Conservation (phyloP, 2,797 vertebrate species). For the Lagocephalus sceleratus region DNA sequence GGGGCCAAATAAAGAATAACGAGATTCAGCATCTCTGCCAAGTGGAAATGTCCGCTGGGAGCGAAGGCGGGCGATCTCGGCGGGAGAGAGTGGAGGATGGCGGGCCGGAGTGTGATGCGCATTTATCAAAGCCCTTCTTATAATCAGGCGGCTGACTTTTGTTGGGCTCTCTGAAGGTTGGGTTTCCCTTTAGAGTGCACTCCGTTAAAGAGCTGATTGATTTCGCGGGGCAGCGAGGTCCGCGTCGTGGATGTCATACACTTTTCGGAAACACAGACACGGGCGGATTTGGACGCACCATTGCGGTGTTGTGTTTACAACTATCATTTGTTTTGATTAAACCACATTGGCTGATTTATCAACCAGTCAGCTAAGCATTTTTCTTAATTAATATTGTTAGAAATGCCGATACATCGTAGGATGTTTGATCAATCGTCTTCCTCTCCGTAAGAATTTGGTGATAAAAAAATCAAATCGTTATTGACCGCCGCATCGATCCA, state of each 20-base stretch:
- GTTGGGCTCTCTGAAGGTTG: constrained; percentile 63
- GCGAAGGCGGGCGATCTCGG: constrained; percentile 51
- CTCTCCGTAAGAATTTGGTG: constrained; percentile 77
- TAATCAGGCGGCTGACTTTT: constrained; percentile 67
- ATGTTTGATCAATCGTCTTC: constrained; percentile 79
- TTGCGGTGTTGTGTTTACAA: constrained; percentile 58
- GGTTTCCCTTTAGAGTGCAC: constrained; percentile 55
- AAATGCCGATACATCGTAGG: constrained; percentile 74
- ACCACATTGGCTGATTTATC: constrained; percentile 72
- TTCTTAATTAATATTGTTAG: constrained; percentile 86
- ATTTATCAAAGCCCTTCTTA: constrained; percentile 69
- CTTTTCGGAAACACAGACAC: constrained; percentile 54
- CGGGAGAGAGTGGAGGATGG: constrained; percentile 48
- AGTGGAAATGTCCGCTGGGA: constrained; percentile 70
- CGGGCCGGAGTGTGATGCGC: constrained; percentile 40
- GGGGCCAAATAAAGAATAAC: constrained; percentile 75
- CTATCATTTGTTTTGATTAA: constrained; percentile 78
- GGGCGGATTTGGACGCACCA: constrained; percentile 51
- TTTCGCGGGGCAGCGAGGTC: constrained; percentile 37
- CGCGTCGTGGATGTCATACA: constrained; percentile 47
- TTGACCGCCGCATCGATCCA: constrained; percentile 77
- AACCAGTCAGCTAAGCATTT: constrained; percentile 75
- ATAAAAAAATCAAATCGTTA: constrained; percentile 80
- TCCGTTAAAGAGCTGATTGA: constrained; percentile 67
- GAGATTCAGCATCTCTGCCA: constrained; percentile 73